Conservation (phyloP, 2,888 invertebrate species). For the Oligia latruncula region DNA sequence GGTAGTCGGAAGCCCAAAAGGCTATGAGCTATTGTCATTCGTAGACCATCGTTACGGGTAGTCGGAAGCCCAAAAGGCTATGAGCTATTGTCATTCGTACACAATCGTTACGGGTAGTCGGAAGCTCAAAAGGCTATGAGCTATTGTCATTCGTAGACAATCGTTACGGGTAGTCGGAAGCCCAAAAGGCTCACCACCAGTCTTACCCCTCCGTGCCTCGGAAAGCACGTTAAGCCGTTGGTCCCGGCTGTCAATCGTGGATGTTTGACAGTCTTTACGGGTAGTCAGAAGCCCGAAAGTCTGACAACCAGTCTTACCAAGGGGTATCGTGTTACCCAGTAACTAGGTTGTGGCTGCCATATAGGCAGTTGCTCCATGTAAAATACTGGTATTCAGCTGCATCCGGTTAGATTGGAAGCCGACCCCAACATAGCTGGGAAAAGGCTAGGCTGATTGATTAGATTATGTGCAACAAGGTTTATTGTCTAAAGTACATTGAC, state of each 20-base stretch:
- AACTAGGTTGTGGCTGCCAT: not conserved
- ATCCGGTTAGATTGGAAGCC: not conserved
- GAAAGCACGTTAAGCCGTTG: no score
- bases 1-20: not conserved
- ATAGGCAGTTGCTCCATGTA: not conserved
- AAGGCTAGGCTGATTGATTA: not conserved
- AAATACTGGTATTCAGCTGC: not conserved
- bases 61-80: not conserved
- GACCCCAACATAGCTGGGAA: not conserved
- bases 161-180: not conserved
- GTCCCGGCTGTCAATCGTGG: no score
- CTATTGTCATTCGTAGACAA: not conserved
- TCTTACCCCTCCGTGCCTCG: no score
- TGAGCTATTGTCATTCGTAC: no score
- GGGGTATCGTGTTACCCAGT: not conserved
- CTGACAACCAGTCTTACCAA: not conserved
- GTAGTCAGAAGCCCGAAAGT: not conserved
- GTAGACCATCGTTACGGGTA: not conserved
- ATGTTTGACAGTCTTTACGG: not conserved
- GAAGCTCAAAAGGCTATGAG: no score
- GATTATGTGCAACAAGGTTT: not conserved
- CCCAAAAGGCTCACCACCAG: no score
- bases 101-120: not conserved
- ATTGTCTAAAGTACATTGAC: not conserved
- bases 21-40: no score